Evolutionary conservation across 2,797 vertebrate species (phyloP), one percentile per base, ranked within the genome.

Genomic region (Lepilemur septentrionalis): DNA sequence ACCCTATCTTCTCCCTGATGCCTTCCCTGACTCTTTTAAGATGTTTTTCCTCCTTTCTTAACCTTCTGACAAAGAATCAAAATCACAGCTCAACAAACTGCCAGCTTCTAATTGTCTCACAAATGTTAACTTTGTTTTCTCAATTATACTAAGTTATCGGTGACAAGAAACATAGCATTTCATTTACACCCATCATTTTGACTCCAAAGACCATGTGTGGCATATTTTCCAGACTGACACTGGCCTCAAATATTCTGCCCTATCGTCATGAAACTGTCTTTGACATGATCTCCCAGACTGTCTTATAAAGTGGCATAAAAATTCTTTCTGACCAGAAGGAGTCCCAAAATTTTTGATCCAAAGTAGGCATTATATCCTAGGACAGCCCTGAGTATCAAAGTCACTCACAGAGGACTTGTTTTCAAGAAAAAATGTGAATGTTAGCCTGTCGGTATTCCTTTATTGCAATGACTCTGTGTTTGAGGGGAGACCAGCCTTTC

Each of bases 21-120:
- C 18, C 25, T 41, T 57, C 10, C 43, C 76, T 48, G 63, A 89
- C 59, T 86, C 72, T 78, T 90, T 52, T 46, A 85, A 85, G 38
- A 85, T 69, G 41, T 72, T 90, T 82, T 79, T 86, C 18, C 50
- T 89, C 59, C 84, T 75, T 78, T 80, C 43, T 55, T 89, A 22
- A 88, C 30, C 12, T 79, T 73, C 76, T 86, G 55, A 96, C 41
- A 72, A 28, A 91, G 41, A 90, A 84, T 61, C 72, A 87, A 84
- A 95, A 85, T 41, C 70, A 93, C 38, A 65, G 35, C 50, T 94
- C 72, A 75, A 70, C 52, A 80, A 28, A 79, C 38, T 46, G 59
- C 80, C 86, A 82, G 35, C 35, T 95, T 89, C 88, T 78, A 92
- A 81, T 14, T 91, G 55, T 83, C 59, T 91, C 85, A 67, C 41